Conservation (phyloP, 2,888 invertebrate species). For the Priapulus caudatus region DNA sequence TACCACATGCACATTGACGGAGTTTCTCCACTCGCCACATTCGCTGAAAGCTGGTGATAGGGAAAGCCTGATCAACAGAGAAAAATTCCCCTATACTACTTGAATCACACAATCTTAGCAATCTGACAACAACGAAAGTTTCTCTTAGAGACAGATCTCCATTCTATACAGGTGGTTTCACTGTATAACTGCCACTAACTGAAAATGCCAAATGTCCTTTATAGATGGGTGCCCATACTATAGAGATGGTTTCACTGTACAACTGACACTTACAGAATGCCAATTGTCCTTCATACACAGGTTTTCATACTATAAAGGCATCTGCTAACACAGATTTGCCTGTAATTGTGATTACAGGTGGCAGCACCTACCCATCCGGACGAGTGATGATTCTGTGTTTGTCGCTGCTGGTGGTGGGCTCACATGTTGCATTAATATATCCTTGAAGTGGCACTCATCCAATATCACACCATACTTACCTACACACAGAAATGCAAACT, state of each 20-base stretch:
- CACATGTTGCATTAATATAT: constrained; percentile 42
- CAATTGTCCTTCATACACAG: too few species aligned
- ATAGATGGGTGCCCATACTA: too few species aligned
- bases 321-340: background rate
- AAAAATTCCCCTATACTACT: too few species aligned
- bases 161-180: too few species aligned
- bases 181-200: too few species aligned
- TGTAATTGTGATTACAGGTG: constrained; percentile 4
- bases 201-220: too few species aligned
- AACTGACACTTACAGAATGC: too few species aligned
- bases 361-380: constrained; percentile 67
- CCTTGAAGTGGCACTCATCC: constrained; percentile 60
- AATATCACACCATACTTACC: constrained; percentile 76
- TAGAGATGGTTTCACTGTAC: too few species aligned
- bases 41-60: constrained; percentile 50
- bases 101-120: too few species aligned
- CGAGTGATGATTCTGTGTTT: constrained; percentile 58
- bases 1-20: constrained; percentile 87
- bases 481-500: constrained; percentile 14
- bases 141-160: too few species aligned
- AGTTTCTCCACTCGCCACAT: constrained; percentile 46
- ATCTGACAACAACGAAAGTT: too few species aligned
- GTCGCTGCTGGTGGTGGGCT: constrained; percentile 42
- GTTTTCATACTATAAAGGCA: too few species aligned
- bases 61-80: constrained; percentile 70